A percentile compares a stretch with the other conserved stretches of the same genome.
Evolutionary conservation across 1,140 invertebrate species (phyloP).

Genomic region (Trachymyrmex cornetzi): DNA sequence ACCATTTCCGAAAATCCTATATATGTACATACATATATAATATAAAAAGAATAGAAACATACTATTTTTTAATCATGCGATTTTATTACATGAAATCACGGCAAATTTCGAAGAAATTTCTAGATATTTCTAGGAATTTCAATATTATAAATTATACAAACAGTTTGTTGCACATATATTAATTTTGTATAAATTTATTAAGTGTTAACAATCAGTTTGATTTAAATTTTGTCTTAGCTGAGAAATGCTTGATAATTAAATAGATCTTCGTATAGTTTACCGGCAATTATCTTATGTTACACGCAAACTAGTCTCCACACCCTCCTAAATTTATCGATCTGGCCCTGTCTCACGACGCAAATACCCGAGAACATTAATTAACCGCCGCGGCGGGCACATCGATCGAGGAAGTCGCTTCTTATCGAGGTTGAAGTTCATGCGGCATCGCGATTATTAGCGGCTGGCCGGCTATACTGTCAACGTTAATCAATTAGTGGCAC

Average conservation of each 20-base stretch:
- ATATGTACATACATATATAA: too few relatives aligned
- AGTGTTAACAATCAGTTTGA: constrained; percentile 10
- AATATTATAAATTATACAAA: background rate
- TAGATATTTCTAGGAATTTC: background rate
- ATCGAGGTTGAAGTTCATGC: constrained; percentile 58
- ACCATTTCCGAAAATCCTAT: too few relatives aligned
- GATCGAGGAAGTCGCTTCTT: constrained; percentile 63
- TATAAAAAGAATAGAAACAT: too few relatives aligned
- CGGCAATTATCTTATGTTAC: constrained; percentile 54
- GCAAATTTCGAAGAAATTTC: background rate
- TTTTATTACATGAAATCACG: background rate
- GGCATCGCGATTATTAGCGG: constrained; percentile 60
- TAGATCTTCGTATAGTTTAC: constrained; percentile 34
- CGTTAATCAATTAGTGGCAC: constrained; percentile 39
- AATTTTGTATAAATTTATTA: background rate
- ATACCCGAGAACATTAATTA: constrained; percentile 68
- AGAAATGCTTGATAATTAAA: constrained; percentile 1
- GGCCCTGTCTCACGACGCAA: constrained; percentile 50
- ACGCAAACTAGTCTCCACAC: constrained; percentile 33
- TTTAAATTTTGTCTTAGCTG: background rate
- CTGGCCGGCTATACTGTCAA: constrained; percentile 39
- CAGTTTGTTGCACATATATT: background rate
- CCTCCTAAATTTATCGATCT: constrained; percentile 63
- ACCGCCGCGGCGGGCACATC: constrained; percentile 52
- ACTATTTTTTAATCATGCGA: background rate